phyloP scores from a whole-genome alignment of 2,113 vertebrate genomes.

The Caloenas nicobarica region DNA sequence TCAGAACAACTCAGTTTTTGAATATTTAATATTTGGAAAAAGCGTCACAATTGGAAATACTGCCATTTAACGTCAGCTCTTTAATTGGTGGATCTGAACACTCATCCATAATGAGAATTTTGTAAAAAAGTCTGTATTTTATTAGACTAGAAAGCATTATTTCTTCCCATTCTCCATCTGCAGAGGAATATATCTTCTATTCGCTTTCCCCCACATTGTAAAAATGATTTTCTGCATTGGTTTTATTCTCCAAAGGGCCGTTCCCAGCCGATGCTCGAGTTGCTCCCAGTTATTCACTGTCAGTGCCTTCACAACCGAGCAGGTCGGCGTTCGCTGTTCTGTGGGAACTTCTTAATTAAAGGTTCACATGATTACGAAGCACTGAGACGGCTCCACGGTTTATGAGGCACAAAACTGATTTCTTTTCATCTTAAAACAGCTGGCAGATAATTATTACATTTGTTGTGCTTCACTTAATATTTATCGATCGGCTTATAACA shows the following conservation, averaged over 20 bases:
- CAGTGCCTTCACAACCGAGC: background rate
- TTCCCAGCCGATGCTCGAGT: background rate
- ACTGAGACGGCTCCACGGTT: background rate
- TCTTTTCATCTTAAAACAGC: background rate
- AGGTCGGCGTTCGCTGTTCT: background rate
- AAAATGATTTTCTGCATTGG: background rate
- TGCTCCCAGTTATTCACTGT: background rate
- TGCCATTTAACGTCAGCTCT: no score
- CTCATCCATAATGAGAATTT: background rate
- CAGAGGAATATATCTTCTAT: background rate
- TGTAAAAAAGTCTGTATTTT: background rate
- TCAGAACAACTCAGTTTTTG: accelerated
- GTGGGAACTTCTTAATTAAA: constrained; percentile 38
- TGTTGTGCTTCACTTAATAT: background rate
- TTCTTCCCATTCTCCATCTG: background rate
- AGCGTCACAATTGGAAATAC: background rate
- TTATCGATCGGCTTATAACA: background rate
- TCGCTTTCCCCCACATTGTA: accelerated
- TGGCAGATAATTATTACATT: background rate
- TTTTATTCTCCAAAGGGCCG: background rate
- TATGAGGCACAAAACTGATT: background rate
- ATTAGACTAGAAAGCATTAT: background rate
- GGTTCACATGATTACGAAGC: constrained; percentile 6
- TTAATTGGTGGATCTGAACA: background rate
- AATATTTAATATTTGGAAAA: background rate